Base-by-base conservation (phyloP, 2,797 vertebrate species). In the Silurus lanzhouensis region DNA sequence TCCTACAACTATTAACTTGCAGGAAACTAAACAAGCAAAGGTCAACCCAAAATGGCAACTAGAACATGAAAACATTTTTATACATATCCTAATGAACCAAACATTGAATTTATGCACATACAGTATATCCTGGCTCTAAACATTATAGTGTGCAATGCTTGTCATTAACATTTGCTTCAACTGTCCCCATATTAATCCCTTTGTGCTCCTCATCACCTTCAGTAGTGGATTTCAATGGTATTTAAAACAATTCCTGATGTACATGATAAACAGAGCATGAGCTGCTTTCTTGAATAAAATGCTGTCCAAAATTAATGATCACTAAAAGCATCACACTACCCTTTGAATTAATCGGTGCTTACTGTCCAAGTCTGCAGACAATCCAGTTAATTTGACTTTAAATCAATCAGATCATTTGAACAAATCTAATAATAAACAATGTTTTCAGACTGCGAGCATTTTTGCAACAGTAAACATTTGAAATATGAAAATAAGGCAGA, bases 321-420 rank as follows among this genome's bases (percentile, higher is more conserved):
- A 57, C 38, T 71, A 71, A 88, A 77, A 83, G 77, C 71, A 78
- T 61, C 15, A 27, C 78, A 52, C n/a, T 70, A 70, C 60, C 76
- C 72, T 61, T 46, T 68, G 84, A 70, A 85, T 90, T 27, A 83
- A 87, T 87, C 31, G 4, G 6, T 55, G 77, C 27, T 61, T 88
- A 81, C 74, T 77, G 55, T 83, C 70, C 61, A 83, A 66, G 81
- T 70, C 84, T 80, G 67, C 52, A 64, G 83, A 81, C 14, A 13
- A 83, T 87, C 58, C 9, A 75, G 83, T 67, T 77, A 71, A 77
- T 86, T 71, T 67, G 85, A 77, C 75, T 55, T 63, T 9, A 25
- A 85, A 88, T 88, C 85, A 82, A 84, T 87, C 14, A 64, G 31
- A 66, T 82, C 46, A 70, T 88, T 88, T 64, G 27, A 22, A 85